Evolutionary conservation across 2,888 invertebrate species (phyloP).

Genomic region (Nymphalis urticae): DNA sequence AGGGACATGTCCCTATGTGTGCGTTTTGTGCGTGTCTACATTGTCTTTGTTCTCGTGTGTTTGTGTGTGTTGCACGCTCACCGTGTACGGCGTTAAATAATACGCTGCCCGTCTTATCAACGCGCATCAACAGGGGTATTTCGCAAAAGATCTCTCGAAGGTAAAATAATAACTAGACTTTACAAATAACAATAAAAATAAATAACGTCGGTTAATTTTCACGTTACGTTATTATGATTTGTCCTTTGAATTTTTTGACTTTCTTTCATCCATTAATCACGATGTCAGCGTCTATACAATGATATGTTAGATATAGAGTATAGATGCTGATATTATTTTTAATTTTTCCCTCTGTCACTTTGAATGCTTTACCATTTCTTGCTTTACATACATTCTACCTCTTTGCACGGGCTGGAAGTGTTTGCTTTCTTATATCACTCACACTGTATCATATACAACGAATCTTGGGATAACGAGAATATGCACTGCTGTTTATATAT

Average conservation of each 20-base stretch:
- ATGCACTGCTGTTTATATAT: constrained; percentile 65
- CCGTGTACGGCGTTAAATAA: constrained; percentile 79
- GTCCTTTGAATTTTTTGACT: constrained; percentile 52
- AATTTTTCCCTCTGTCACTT: constrained; percentile 65
- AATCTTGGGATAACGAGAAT: constrained; percentile 65
- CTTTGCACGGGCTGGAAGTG: constrained; percentile 78
- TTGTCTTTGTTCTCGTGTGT: constrained; percentile 82
- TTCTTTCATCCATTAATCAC: constrained; percentile 67
- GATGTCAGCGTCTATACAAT: constrained; percentile 64
- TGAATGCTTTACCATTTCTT: constrained; percentile 77
- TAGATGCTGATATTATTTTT: constrained; percentile 61
- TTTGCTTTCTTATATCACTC: constrained; percentile 75
- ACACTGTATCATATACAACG: constrained; percentile 75
- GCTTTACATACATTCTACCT: constrained; percentile 77
- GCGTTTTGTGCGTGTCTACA: constrained; percentile 81
- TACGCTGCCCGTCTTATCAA: constrained; percentile 75
- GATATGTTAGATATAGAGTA: constrained; percentile 52
- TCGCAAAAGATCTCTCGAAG: constrained; percentile 98
- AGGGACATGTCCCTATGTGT: constrained; percentile 72
- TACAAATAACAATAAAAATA: constrained; percentile 63
- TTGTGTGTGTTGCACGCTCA: constrained; percentile 83
- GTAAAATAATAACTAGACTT: constrained; percentile 85
- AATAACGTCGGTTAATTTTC: constrained; percentile 69
- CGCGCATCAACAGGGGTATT: constrained; percentile 89
- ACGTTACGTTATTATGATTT: constrained; percentile 60